Base-by-base conservation (phyloP, 2,113 vertebrate species). In the Macquaria ambigua region DNA sequence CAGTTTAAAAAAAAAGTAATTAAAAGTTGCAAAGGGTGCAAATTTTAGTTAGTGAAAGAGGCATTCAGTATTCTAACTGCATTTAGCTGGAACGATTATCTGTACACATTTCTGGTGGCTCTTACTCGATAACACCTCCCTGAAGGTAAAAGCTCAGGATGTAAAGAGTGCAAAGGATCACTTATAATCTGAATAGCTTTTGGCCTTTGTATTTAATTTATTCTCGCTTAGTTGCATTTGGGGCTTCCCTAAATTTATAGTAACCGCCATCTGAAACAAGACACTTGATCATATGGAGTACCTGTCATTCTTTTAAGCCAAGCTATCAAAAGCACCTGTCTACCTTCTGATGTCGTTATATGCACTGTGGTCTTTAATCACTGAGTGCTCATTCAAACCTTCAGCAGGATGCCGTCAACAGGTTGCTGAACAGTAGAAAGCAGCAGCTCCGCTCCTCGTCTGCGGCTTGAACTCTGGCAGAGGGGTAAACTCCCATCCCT, bases 401-500 rank as follows among this genome's bases (percentile, higher is more conserved):
- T 61, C 55, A 61, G 83, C 21, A 8, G 18, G 5, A 7, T 41
- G 41, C 79, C 10, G 78, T 87, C 71, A 74, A 74, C 74, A 84
- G 76, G 59, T 69, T 74, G 28, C n/a, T 50, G 25, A 70, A 21
- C 25, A 58, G 80, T 23, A 46, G 69, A 71, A 79, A 74, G 41
- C 39, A 72, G 18, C 52, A 20, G 68, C 56, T 78, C 8, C 34
- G 41, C 61, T 83, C 34, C 50, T 81, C 37, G 11, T 87, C 56
- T 83, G 56, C 15, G 23, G 58, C 66, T 73, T 83, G 41, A 88
- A 77, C 21, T 85, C 68, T 61, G 64, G 61, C 72, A 67, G 59
- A 67, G 62, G 64, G 70, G 68, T 84, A 88, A 91, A 86, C 50
- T 77, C 55, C 41, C n/a, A 74, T 79, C 77, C 64, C 70, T 70